phyloP scores from a whole-genome alignment of 2,888 invertebrate species.

The Chirona hameri region DNA sequence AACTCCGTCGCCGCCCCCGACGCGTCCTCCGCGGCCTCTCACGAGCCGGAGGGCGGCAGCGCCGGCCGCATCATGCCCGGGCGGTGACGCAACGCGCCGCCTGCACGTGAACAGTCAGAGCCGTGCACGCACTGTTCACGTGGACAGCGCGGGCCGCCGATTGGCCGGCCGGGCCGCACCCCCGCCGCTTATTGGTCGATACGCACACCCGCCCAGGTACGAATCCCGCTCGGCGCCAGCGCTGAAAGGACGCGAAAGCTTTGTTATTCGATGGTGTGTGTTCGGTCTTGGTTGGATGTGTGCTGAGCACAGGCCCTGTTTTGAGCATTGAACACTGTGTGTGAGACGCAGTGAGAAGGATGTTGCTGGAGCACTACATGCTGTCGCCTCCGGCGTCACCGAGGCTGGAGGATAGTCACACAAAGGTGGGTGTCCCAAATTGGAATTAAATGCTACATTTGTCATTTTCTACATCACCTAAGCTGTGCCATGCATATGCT shows the following conservation, averaged over 20 bases:
- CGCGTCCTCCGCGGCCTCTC: not conserved
- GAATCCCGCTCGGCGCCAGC: slow-evolving; percentile 48
- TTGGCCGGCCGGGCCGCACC: slow-evolving; percentile 68
- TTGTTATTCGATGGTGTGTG: slow-evolving; percentile 39
- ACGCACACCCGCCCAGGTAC: slow-evolving; percentile 42
- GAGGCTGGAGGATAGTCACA: not conserved
- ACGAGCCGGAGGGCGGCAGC: no score
- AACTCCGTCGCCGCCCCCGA: no score
- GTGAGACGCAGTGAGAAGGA: not conserved
- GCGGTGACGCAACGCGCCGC: not conserved
- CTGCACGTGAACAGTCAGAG: slow-evolving; percentile 37
- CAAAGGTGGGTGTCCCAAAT: not conserved
- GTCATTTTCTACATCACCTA: no score
- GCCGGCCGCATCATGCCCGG: not conserved
- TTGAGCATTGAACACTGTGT: not conserved
- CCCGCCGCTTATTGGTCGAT: slow-evolving; percentile 59
- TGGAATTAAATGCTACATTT: no score
- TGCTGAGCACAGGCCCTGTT: not conserved
- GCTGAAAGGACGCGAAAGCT: not conserved
- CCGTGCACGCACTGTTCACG: slow-evolving; percentile 37
- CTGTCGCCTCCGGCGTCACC: not conserved
- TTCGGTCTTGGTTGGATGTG: slow-evolving; percentile 36
- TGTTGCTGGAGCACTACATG: not conserved
- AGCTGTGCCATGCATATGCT: no score
- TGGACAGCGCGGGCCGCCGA: slow-evolving; percentile 49